Base-by-base conservation (phyloP, 1,140 invertebrate genomes). In the Halictus rubicundus region DNA sequence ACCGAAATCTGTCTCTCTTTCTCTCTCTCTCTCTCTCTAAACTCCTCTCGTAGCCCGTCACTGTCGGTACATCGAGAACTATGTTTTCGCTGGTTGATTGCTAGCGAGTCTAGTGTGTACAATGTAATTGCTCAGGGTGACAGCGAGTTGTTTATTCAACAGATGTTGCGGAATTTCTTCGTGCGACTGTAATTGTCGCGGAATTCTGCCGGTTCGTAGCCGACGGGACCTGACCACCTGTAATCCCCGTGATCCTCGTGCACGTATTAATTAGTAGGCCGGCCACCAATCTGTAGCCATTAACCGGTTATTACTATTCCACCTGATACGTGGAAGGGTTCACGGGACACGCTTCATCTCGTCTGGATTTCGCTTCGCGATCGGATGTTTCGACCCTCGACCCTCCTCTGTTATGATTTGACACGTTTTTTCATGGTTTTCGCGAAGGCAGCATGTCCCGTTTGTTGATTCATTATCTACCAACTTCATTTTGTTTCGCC, bases 301-400 rank as follows among this genome's bases (percentile, higher is more conserved):
- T 83, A 83, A 83, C 78, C 39, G 74, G 81, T 85, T 83, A 88
- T 89, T 89, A 87, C 80, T 87, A 88, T 85, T 85, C 85, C 68
- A 76, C 25, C 39, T 23, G 69, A 60, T 73, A 75, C 61, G 60
- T 52, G 68, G 21, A 39, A 27, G 54, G 42, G 66, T 19, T 0
- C 5, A 21, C 49, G 14, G 49, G 49, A 52, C 49, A 52, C 16
- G 49, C 16, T 19, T 52, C 14, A 21, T 52, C 16, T 21, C 49
- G 49, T 19, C 42, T 46, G 42, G 2, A 46, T 52, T 16, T 19
- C 49, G 19, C 19, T 14, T 37, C 23, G 1, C 23, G 27, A 65
- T 21, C 32, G 49, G 12, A 19, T 4, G 49, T 19, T 5, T 21
- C 49, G 42, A 14, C 9, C 42, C 42, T 12, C 10, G 42, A 14